Percentiles rank a stretch among this genome's conserved stretches.
These are phyloP conservation scores for Fratercula arctica DNA, from an alignment of 2,797 vertebrate species.

Conservation along the genomic window DNA sequence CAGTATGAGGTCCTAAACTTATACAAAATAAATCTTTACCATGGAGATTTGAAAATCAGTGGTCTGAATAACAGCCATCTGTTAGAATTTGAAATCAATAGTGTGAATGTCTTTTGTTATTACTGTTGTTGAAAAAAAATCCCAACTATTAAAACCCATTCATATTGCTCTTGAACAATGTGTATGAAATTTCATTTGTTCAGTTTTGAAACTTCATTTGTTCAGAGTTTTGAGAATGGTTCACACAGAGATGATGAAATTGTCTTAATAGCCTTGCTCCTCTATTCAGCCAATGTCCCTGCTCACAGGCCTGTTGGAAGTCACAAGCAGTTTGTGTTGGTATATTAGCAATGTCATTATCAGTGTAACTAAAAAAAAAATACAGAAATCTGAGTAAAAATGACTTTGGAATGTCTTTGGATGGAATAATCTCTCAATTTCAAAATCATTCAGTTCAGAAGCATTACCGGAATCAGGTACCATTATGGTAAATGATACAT, in stretches of 20 bases:
- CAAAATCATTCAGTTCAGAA: neutral
- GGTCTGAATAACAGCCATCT: neutral
- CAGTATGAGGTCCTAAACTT: neutral
- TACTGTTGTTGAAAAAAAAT: neutral
- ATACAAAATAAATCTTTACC: neutral
- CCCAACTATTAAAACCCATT: neutral
- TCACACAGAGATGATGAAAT: neutral
- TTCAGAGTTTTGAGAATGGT: neutral
- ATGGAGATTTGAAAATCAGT: neutral
- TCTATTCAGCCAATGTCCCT: neutral
- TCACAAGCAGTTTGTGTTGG: neutral
- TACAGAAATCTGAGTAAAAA: neutral
- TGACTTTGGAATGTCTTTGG: neutral
- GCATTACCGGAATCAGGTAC: neutral
- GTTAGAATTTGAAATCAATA: neutral
- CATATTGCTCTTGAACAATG: accelerated
- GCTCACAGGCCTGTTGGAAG: neutral
- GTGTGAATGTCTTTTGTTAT: neutral
- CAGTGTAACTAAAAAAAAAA: neutral
- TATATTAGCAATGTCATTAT: neutral
- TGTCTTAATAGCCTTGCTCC: neutral
- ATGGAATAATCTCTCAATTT: neutral
- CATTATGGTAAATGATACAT: neutral
- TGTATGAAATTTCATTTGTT: neutral
- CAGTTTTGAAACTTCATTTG: neutral